Conservation (phyloP, 2,888 invertebrate species). For the Drosophila mimica region DNA sequence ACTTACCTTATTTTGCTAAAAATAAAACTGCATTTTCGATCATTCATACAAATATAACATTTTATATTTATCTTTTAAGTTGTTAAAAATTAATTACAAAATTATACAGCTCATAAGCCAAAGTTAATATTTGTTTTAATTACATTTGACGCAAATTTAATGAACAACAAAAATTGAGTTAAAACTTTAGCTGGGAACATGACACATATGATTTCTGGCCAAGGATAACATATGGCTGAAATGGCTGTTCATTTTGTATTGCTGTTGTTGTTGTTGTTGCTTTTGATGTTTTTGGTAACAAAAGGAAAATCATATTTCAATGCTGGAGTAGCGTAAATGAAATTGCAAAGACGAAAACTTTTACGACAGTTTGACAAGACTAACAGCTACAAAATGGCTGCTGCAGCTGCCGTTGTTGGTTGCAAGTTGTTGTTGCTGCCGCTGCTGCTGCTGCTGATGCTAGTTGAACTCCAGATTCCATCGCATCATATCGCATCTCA, state of each 20-base stretch:
- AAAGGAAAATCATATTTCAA: constrained; percentile 60
- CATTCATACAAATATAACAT: rapidly evolving
- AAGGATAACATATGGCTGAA: constrained; percentile 11
- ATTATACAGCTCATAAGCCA: background rate
- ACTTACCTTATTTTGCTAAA: background rate
- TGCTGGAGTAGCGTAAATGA: constrained; percentile 52
- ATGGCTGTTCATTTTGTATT: constrained; percentile 24
- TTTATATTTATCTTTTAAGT: background rate
- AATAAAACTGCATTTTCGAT: background rate
- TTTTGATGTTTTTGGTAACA: constrained; percentile 8
- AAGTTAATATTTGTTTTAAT: background rate
- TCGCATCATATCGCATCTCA: constrained; percentile 43
- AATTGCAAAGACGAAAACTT: constrained; percentile 54
- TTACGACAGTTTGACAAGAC: constrained; percentile 54
- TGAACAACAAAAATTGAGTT: background rate
- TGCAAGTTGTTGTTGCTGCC: constrained; percentile 11
- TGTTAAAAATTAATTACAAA: background rate
- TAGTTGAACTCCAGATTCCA: constrained; percentile 18
- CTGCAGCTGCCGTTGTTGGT: constrained; percentile 22
- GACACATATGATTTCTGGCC: background rate
- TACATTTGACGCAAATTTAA: background rate
- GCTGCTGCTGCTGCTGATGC: constrained; percentile 16
- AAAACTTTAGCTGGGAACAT: constrained; percentile 9
- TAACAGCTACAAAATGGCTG: constrained; percentile 33
- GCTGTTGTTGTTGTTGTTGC: constrained; percentile 13